Evolutionary conservation across 2,797 vertebrate genomes (phyloP).

Genomic region (Lacerta bilineata): DNA sequence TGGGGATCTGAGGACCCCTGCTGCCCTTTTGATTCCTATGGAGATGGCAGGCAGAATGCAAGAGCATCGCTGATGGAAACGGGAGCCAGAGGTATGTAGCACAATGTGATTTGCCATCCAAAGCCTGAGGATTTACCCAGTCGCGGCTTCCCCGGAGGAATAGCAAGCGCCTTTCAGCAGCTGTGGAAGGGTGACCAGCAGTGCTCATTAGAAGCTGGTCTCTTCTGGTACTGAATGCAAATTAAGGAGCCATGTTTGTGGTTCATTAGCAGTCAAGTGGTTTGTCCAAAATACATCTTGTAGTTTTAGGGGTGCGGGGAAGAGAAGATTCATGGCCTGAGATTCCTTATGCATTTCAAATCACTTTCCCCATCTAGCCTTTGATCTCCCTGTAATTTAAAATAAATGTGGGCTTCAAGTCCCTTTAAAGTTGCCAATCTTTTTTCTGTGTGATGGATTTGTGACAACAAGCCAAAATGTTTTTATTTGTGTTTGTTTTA

Average conservation of each 20-base stretch:
- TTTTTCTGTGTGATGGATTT: slow-evolving; percentile 33
- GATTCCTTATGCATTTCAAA: slow-evolving; percentile 69
- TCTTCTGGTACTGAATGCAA: slow-evolving; percentile 73
- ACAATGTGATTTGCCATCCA: slow-evolving; percentile 65
- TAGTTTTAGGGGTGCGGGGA: neutral
- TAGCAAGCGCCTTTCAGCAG: slow-evolving; percentile 52
- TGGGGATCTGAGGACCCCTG: slow-evolving; percentile 62
- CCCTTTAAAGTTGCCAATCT: slow-evolving; percentile 32
- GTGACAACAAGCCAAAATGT: neutral
- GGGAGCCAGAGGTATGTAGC: slow-evolving; percentile 32
- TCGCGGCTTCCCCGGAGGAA: slow-evolving; percentile 55
- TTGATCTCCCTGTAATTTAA: slow-evolving; percentile 64
- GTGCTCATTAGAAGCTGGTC: slow-evolving; percentile 69
- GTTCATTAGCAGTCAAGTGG: slow-evolving; percentile 74
- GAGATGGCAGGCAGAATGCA: slow-evolving; percentile 63
- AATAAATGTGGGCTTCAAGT: slow-evolving; percentile 62
- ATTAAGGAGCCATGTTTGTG: slow-evolving; percentile 71
- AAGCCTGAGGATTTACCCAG: slow-evolving; percentile 62
- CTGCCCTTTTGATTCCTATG: slow-evolving; percentile 57
- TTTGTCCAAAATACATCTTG: slow-evolving; percentile 72
- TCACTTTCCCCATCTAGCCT: slow-evolving; percentile 54
- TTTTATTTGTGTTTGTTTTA: neutral
- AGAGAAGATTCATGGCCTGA: slow-evolving; percentile 49
- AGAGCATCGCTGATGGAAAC: slow-evolving; percentile 25
- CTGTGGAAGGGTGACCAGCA: slow-evolving; percentile 69